phyloP scores from a whole-genome alignment of 2,797 vertebrate species.

The Rhincodon typus region DNA sequence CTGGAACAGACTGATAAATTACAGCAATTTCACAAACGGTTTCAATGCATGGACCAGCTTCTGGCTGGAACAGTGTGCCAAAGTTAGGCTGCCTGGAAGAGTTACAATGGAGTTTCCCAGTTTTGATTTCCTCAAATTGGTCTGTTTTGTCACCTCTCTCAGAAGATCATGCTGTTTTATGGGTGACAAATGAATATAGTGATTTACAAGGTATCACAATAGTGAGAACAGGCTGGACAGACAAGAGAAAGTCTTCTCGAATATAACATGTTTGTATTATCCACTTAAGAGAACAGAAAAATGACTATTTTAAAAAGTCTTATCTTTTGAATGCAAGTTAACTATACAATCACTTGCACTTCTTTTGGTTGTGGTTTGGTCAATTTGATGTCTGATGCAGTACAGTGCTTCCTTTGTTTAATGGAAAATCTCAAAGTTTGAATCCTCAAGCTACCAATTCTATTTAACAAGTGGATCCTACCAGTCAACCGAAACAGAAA shows the following conservation, averaged over 20 bases:
- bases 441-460: conserved; percentile 16
- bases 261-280: neutral
- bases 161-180: neutral
- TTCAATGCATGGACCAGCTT: neutral
- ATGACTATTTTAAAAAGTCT: neutral
- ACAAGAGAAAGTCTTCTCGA: neutral
- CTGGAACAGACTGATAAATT: neutral
- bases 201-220: neutral
- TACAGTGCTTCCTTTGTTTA: conserved; percentile 17
- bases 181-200: neutral
- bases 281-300: neutral
- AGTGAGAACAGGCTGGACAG: neutral
- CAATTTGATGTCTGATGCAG: conserved; percentile 5
- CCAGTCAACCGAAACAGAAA: conserved; percentile 22
- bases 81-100: neutral
- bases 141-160: neutral
- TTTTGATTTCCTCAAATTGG: neutral
- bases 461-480: neutral
- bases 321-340: neutral
- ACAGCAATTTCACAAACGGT: neutral
- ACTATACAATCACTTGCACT: neutral
- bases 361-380: neutral
- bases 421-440: neutral
- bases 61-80: neutral
- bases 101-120: neutral